Conservation (phyloP, 2,113 vertebrate genomes). For the Microcebus murinus region DNA sequence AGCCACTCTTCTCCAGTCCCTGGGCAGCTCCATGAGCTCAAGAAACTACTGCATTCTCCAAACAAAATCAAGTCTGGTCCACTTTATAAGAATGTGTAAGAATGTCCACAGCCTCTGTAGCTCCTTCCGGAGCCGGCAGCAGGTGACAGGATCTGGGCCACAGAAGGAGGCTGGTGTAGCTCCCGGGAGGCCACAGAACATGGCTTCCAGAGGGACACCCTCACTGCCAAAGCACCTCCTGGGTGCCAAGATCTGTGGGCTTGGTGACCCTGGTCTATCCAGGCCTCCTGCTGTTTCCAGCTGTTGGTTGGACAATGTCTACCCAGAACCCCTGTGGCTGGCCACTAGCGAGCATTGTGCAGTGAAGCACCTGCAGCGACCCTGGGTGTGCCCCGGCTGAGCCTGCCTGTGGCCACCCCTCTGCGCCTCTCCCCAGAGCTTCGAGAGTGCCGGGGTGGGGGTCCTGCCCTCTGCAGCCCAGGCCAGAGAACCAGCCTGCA, state of each 20-base stretch:
- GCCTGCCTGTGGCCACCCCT: background rate
- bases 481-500: background rate
- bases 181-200: background rate
- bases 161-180: background rate
- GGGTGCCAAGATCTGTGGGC: background rate
- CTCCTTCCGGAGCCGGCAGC: background rate
- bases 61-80: background rate
- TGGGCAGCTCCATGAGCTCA: background rate
- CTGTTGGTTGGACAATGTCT: background rate
- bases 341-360: rapidly evolving
- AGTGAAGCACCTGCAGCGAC: rapidly evolving
- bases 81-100: too few species aligned
- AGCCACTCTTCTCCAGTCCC: background rate
- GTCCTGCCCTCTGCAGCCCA: background rate
- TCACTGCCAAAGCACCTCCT: background rate
- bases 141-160: background rate
- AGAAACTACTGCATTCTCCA: background rate
- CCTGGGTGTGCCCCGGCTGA: background rate
- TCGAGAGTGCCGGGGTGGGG: rapidly evolving
- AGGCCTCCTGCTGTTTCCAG: background rate
- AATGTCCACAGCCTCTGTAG: background rate
- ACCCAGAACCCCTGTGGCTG: background rate
- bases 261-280: background rate
- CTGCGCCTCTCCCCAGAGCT: background rate
- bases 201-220: background rate